Percentiles rank a stretch among this genome's conserved stretches.
phyloP scores from a whole-genome alignment of 2,888 invertebrate genomes.

The Parnassius mnemosyne region DNA sequence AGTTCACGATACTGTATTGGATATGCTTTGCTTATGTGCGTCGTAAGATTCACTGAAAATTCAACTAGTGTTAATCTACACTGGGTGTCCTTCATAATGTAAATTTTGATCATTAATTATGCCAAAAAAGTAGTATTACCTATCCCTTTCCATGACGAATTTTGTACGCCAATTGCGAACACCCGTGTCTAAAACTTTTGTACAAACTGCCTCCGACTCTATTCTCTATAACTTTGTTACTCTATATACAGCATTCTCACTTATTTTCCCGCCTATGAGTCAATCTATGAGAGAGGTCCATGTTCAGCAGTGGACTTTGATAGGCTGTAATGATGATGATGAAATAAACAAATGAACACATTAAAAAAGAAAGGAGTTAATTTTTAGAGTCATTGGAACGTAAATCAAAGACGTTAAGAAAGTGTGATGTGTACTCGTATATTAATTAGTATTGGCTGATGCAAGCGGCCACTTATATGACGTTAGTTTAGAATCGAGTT shows the following conservation, averaged over 20 bases:
- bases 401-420: too few relatives aligned
- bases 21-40: constrained; percentile 73
- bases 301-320: too few relatives aligned
- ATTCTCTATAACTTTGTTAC: constrained; percentile 25
- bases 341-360: too few relatives aligned
- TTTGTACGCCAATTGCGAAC: constrained; percentile 43
- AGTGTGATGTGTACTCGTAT: background rate
- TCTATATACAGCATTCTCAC: constrained; percentile 44
- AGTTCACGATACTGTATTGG: constrained; percentile 63
- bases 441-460: constrained; percentile 11
- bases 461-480: constrained; percentile 12
- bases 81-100: constrained; percentile 44
- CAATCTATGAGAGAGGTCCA: too few relatives aligned
- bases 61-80: constrained; percentile 73
- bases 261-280: constrained; percentile 4
- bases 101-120: constrained; percentile 29
- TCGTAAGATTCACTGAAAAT: constrained; percentile 76
- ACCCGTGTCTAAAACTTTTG: constrained; percentile 38
- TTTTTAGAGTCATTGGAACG: too few relatives aligned
- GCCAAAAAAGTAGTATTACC: constrained; percentile 29
- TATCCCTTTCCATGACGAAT: constrained; percentile 28
- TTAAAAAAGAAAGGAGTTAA: too few relatives aligned
- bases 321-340: too few relatives aligned
- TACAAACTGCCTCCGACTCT: constrained; percentile 35
- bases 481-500: constrained; percentile 5